phyloP scores from a whole-genome alignment of 2,113 vertebrate species.

The Pollachius pollachius region DNA sequence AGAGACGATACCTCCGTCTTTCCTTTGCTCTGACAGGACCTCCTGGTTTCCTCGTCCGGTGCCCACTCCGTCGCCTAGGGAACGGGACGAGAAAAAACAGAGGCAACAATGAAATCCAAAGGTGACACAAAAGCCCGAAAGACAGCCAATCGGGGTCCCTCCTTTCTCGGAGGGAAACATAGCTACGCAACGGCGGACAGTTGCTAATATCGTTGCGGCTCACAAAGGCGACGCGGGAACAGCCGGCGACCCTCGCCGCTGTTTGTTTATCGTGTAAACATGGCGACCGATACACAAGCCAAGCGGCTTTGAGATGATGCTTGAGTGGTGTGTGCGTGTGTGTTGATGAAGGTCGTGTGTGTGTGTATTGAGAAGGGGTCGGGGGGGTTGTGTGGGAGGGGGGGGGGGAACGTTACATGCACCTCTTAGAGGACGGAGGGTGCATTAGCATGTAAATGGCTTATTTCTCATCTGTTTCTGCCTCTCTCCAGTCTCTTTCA shows the following conservation, averaged over 20 bases:
- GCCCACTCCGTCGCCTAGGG: conserved; percentile 94
- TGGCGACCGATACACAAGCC: conserved; percentile 61
- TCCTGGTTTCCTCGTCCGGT: conserved; percentile 92
- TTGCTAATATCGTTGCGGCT: conserved; percentile 46
- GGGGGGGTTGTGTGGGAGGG: conserved; percentile 4
- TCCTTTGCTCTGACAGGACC: conserved; percentile 99
- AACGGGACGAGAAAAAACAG: conserved; percentile 73
- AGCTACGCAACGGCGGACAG: conserved; percentile 52
- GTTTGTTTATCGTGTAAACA: conserved; percentile 78
- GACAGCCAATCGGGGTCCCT: conserved; percentile 42
- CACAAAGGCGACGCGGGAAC: conserved; percentile 45
- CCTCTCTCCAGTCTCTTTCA: neutral
- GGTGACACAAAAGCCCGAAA: conserved; percentile 50
- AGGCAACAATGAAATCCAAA: conserved; percentile 16
- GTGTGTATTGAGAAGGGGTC: neutral
- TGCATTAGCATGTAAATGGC: conserved; percentile 78
- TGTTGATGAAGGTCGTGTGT: conserved; percentile 7
- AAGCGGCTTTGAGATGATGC: conserved; percentile 27
- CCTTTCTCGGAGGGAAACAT: conserved; percentile 21
- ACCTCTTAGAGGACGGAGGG: conserved; percentile 58
- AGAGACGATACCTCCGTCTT: conserved; percentile 90
- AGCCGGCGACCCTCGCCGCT: conserved; percentile 55
- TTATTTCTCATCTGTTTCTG: conserved; percentile 43
- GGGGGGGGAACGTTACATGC: conserved; percentile 46
- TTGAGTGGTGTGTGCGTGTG: neutral